Conservation (phyloP, 2,888 invertebrate genomes). For the Corbicula japonica region DNA sequence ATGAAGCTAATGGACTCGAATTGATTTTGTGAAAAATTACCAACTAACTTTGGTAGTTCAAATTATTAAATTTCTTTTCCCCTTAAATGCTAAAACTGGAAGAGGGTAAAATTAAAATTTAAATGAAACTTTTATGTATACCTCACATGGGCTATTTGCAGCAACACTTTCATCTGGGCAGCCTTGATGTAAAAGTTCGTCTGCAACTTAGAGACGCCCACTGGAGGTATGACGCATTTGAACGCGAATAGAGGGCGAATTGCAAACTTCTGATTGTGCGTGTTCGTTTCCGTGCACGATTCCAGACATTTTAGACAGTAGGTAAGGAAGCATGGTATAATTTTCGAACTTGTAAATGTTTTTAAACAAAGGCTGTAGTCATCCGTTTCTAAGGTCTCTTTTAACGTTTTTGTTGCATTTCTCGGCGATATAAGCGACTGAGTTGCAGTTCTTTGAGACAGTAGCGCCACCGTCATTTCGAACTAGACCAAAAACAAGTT, state of each 20-base stretch:
- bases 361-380: conserved; percentile 66
- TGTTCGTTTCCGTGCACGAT: conserved; percentile 63
- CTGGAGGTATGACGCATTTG: conserved; percentile 62
- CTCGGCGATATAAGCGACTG: conserved; percentile 12
- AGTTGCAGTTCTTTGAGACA: not conserved
- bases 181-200: conserved; percentile 71
- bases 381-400: conserved; percentile 53
- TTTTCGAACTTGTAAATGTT: too few species aligned
- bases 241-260: conserved; percentile 65
- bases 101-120: not conserved
- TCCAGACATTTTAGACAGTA: conserved; percentile 63
- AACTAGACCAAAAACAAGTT: too few species aligned
- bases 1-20: not conserved
- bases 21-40: not conserved
- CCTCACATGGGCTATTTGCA: conserved; percentile 64
- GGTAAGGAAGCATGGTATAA: conserved; percentile 70
- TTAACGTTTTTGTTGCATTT: conserved; percentile 21
- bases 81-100: not conserved
- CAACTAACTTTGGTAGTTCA: not conserved
- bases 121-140: conserved; percentile 10
- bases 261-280: conserved; percentile 62
- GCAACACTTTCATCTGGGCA: conserved; percentile 58
- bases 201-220: conserved; percentile 62
- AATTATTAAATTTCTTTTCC: not conserved
- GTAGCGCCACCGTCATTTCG: conserved; percentile 3